Base-by-base conservation (phyloP, 1,140 invertebrate species). In the Zaprionus tsacasi region DNA sequence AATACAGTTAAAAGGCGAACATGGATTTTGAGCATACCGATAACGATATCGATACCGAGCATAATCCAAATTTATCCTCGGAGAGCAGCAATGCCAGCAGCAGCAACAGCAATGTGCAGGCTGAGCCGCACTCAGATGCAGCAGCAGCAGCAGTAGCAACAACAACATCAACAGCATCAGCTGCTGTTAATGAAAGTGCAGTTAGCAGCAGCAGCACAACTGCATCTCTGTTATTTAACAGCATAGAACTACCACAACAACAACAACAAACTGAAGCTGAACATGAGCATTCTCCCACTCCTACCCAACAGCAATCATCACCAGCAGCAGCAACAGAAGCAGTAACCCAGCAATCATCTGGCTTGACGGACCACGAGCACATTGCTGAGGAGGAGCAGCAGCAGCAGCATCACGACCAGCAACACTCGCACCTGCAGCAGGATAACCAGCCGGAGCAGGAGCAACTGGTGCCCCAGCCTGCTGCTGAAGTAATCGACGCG, bases 261-360 rank as follows among this genome's bases (percentile, higher is more conserved):
- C 70, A 78, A 60, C 70, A 78, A 59, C 78, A 78, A 58, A 58
- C 45, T 76, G 71, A 68, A 54, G 81, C 88, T 74, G 81, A 91
- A 78, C 78, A 82, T 78, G 67, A 77, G 54, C 87, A 91, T 79
- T 90, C 82, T 87, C 79, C 87, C 68, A 90, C 82, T 87, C 77
- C 85, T 81, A 75, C 88, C 81, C 79, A 76, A 76, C 86, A 79
- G 86, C 85, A 90, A 76, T 67, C 70, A 57, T 63, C 75, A 78
- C 69, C 58, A 66, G 63, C 56, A 70, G 38, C 48, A 52, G 43
- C 15, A 66, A 21, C 40, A 45, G 63, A 50, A 70, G 38, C 48
- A 52, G 43, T 12, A 66, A 21, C 40, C 38, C 45, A 50, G 10
- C 45, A 27, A 60, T 21, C 38, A 45, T 43, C 38, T 43, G n/a